Evolutionary conservation across 1,140 invertebrate genomes (phyloP).

Genomic region (Eupeodes corollae): DNA sequence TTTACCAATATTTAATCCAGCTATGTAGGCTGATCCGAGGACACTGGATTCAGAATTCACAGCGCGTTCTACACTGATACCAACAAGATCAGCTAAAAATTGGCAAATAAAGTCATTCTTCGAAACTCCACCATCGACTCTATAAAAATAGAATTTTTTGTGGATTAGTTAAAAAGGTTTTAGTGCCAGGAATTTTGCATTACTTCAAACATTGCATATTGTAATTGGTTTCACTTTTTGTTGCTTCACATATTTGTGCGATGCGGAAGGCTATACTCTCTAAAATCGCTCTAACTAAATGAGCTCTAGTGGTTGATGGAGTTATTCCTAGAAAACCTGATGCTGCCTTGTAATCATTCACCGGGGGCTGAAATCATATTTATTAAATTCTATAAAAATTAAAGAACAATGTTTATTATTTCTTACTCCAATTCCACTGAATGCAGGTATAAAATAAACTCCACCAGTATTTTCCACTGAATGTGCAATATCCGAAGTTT

Average conservation of each 20-base stretch:
- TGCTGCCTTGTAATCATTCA: conserved; percentile 72
- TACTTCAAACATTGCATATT: conserved; percentile 51
- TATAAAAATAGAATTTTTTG: conserved; percentile 36
- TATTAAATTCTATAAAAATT: conserved; percentile 4
- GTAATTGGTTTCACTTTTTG: conserved; percentile 53
- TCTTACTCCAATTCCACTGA: conserved; percentile 75
- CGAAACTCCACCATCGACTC: conserved; percentile 87
- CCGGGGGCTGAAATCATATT: conserved; percentile 54
- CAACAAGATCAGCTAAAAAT: conserved; percentile 69
- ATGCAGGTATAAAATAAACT: conserved; percentile 84
- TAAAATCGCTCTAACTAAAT: conserved; percentile 70
- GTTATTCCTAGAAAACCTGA: conserved; percentile 78
- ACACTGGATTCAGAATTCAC: conserved; percentile 58
- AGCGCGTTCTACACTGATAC: conserved; percentile 58
- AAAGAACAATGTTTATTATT: conserved; percentile 6
- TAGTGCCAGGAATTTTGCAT: conserved; percentile 5
- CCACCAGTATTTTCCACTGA: conserved; percentile 64
- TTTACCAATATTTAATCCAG: conserved; percentile 64
- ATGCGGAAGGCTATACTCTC: conserved; percentile 81
- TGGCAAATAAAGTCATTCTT: conserved; percentile 85
- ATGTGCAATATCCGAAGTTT: conserved; percentile 58
- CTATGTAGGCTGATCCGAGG: conserved; percentile 67
- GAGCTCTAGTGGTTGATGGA: conserved; percentile 61
- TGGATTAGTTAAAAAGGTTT: conserved; percentile 1
- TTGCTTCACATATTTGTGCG: conserved; percentile 58